Percentiles rank a stretch among this genome's conserved stretches.
Evolutionary conservation across 92 coral and sea anemone genomes (phyloP).

Genomic region (Porites cylindrica): DNA sequence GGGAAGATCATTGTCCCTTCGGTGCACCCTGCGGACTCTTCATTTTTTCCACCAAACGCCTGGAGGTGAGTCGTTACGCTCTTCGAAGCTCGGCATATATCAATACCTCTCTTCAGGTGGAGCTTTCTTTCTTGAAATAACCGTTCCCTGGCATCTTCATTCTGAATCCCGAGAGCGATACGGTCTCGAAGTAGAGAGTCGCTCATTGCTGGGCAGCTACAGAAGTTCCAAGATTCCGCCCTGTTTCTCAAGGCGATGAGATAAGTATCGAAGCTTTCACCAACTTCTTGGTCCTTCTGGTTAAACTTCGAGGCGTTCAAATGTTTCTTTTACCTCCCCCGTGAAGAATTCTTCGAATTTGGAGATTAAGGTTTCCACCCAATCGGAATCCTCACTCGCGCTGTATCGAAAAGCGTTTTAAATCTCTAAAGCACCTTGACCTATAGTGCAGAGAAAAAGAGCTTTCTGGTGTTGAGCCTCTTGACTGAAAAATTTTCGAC

Average conservation of each 20-base stretch:
- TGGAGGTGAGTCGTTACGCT: conserved; percentile 39
- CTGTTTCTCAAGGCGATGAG: conserved; percentile 38
- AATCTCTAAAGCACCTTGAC: conserved; percentile 30
- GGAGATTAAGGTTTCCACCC: conserved; percentile 26
- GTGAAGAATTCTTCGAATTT: conserved; percentile 41
- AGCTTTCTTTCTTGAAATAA: conserved; percentile 40
- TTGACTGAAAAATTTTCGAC: neutral
- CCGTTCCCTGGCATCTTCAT: conserved; percentile 34
- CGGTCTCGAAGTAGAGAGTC: conserved; percentile 45
- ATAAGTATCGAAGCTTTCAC: conserved; percentile 42
- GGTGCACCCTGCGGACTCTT: conserved; percentile 10
- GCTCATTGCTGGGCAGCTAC: conserved; percentile 27
- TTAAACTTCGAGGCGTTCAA: conserved; percentile 37
- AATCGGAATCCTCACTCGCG: conserved; percentile 6
- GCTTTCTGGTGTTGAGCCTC: conserved; percentile 52
- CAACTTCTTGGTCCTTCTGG: conserved; percentile 42
- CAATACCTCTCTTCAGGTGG: conserved; percentile 26
- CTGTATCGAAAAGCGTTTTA: conserved; percentile 10
- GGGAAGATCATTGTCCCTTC: neutral
- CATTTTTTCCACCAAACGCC: conserved; percentile 29
- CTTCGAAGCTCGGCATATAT: conserved; percentile 39
- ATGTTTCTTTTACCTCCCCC: conserved; percentile 21
- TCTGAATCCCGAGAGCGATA: conserved; percentile 32
- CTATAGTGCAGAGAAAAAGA: conserved; percentile 28
- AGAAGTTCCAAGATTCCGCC: conserved; percentile 45